Conservation (phyloP, 2,113 vertebrate species). For the Lichenostomus cassidix region DNA sequence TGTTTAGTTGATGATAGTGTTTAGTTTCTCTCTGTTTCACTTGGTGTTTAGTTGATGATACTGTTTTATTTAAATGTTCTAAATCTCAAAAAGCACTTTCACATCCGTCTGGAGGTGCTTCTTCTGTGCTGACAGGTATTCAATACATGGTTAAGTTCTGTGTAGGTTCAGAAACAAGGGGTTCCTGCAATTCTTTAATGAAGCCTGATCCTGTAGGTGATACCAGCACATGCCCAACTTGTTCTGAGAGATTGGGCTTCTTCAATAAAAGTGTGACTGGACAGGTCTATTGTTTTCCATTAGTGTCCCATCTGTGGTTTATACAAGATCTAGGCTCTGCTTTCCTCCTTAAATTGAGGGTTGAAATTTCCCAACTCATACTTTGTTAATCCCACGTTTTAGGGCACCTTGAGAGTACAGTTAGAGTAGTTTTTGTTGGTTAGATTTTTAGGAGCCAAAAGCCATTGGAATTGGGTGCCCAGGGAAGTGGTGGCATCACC, state of each 20-base stretch:
- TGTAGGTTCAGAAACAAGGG: background rate
- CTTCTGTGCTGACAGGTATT: background rate
- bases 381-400: background rate
- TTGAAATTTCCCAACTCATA: background rate
- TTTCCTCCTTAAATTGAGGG: background rate
- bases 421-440: background rate
- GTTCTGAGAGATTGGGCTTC: background rate
- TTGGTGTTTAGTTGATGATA: background rate
- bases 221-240: background rate
- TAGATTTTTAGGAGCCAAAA: background rate
- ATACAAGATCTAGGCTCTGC: background rate
- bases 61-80: background rate
- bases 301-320: background rate
- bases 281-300: background rate
- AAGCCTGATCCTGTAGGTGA: background rate
- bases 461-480: background rate
- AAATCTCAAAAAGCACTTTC: background rate
- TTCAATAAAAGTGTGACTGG: background rate
- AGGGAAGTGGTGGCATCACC: background rate
- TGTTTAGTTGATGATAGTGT: background rate
- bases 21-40: background rate
- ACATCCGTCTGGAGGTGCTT: background rate
- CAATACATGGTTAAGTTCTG: fast-evolving
- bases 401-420: background rate
- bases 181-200: background rate